A percentile compares a stretch with the other conserved stretches of the same genome.
Conservation (phyloP, 2,888 invertebrate genomes). For the Dryococelus australis region DNA sequence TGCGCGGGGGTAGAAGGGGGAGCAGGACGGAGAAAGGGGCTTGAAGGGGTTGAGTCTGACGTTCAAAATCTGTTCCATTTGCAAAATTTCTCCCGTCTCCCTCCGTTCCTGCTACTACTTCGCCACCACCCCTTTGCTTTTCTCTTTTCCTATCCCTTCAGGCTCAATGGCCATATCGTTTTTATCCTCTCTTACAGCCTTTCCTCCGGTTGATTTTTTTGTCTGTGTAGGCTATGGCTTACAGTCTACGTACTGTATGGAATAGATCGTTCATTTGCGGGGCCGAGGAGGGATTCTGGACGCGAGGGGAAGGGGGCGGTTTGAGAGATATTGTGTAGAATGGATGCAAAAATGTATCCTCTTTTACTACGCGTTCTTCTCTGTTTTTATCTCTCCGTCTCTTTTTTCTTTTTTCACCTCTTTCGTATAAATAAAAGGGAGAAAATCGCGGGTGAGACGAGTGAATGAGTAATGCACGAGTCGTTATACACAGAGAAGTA, state of each 20-base stretch:
- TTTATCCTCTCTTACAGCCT: conserved; percentile 41
- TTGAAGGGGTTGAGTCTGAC: conserved; percentile 41
- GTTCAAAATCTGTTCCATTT: conserved; percentile 47
- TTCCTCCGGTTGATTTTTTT: conserved; percentile 39
- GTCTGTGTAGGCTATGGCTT: conserved; percentile 36
- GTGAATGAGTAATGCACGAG: conserved; percentile 29
- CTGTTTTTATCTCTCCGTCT: conserved; percentile 25
- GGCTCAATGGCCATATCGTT: conserved; percentile 43
- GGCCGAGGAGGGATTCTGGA: background rate
- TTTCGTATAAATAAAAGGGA: conserved; percentile 26
- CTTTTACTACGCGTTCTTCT: conserved; percentile 38
- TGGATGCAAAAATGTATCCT: conserved; percentile 42
- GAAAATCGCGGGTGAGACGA: conserved; percentile 30
- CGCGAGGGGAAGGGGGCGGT: conserved; percentile 18
- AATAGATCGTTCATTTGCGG: conserved; percentile 41
- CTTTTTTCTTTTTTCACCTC: conserved; percentile 28
- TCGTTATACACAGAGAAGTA: conserved; percentile 23
- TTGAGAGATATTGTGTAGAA: conserved; percentile 41
- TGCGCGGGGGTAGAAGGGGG: conserved; percentile 35
- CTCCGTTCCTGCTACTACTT: conserved; percentile 28
- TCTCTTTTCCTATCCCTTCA: conserved; percentile 41
- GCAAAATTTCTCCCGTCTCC: conserved; percentile 41
- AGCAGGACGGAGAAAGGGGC: conserved; percentile 33
- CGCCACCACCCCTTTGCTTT: conserved; percentile 32
- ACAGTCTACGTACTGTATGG: conserved; percentile 34